Conservation (phyloP, 2,797 vertebrate genomes). For the Pseudochirops cupreus region DNA sequence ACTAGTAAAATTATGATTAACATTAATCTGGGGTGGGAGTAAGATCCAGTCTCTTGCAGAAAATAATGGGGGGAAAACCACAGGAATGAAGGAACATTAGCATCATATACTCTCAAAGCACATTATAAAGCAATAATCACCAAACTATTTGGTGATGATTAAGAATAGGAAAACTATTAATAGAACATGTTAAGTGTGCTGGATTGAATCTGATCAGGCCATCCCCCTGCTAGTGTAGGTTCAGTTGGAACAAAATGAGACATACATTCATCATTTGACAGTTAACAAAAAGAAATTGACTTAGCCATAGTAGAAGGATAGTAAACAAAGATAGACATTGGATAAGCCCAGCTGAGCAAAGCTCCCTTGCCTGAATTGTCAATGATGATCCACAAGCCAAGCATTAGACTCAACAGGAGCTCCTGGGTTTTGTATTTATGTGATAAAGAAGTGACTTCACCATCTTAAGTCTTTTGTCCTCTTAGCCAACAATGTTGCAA, state of each 20-base stretch:
- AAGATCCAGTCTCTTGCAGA: background rate
- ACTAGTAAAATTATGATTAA: background rate
- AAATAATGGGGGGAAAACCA: background rate
- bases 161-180: background rate
- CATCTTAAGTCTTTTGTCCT: background rate
- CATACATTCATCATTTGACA: background rate
- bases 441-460: background rate
- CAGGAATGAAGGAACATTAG: background rate
- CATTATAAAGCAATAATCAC: background rate
- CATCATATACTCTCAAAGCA: background rate
- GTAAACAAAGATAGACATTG: background rate
- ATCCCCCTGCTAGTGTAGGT: background rate
- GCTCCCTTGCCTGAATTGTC: background rate
- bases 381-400: background rate
- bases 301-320: background rate
- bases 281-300: background rate
- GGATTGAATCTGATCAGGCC: background rate
- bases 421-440: background rate
- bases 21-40: fast-evolving
- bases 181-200: background rate
- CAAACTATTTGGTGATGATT: background rate
- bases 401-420: background rate
- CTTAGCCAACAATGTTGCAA: background rate
- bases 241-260: background rate
- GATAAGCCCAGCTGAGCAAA: background rate